Base-by-base conservation (phyloP, 2,888 invertebrate genomes). In the Drosophila neonasuta region DNA sequence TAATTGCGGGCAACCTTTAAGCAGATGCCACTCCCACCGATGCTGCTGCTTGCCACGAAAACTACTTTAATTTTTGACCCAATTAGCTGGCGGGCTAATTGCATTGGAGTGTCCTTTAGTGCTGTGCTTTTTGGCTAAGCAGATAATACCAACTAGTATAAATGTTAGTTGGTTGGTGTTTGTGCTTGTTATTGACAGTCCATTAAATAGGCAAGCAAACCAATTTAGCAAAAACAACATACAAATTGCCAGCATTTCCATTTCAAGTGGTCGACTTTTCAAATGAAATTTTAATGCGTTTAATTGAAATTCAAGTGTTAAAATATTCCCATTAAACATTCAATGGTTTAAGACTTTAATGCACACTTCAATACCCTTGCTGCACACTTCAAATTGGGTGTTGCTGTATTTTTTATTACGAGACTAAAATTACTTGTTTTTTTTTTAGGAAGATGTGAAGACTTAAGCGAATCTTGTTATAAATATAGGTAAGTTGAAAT, bases 1-100 rank as follows among this genome's bases (percentile, higher is more conserved):
- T 68, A 71, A 74, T 75, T 74, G 75, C 61, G 63, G 71, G 24
- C 15, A 64, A 74, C 63, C 61, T 58, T 60, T 60, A 66, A 74
- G 58, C 39, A 55, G 57, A 20, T 36, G 9, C 32, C 42, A 34
- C 52, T 24, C 24, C 24, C 24, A 5, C 15, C n/a, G 42, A 9
- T 46, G 54, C 39, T 20, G 1, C 20, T 20, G 20, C 20, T 20
- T 20, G 65, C 45, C 61, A 39, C 24, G n/a, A 46, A 50, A 49
- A 32, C 34, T 42, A 24, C 57, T 54, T 41, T 54, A 58, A 59
- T 51, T 45, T 57, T 50, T 61, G 63, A 61, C 68, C 74, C 44
- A 68, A 68, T 71, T 71, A 54, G 54, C 39, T 4, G 7, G 20
- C 34, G 44, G 34, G 39, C 45, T 34, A 15, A 45, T 41, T 55